Percentiles rank a stretch among this genome's conserved stretches.
These are phyloP conservation scores for Meta bourneti DNA, from an alignment of 2,888 invertebrate species.

Conservation along the genomic window DNA sequence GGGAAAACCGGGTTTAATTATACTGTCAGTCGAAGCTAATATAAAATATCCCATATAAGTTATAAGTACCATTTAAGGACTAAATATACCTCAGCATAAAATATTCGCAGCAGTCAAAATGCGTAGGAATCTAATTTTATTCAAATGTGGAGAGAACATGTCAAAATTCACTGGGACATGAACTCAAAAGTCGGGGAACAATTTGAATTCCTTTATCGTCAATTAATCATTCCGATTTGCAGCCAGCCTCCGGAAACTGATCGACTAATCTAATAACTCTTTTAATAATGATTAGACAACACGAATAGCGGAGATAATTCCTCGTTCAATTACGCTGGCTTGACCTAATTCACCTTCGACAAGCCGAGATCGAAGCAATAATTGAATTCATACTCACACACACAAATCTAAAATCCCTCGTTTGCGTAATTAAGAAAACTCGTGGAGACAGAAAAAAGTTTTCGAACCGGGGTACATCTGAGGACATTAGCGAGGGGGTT, in stretches of 20 bases:
- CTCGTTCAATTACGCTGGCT: background rate
- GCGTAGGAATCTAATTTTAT: background rate
- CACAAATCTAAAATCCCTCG: background rate
- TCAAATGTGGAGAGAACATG: background rate
- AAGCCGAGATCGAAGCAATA: background rate
- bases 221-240: background rate
- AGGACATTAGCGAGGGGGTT: background rate
- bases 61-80: too few relatives aligned
- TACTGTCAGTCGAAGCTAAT: too few relatives aligned
- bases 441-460: background rate
- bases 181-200: background rate
- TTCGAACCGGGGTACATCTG: too few relatives aligned
- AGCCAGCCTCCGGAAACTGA: background rate
- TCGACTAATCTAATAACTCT: background rate
- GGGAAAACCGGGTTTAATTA: too few relatives aligned
- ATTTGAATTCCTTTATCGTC: background rate
- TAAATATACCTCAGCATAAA: background rate
- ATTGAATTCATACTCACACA: background rate
- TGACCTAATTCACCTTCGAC: background rate
- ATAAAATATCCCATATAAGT: too few relatives aligned
- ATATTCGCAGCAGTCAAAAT: background rate
- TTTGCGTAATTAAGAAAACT: background rate
- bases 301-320: background rate
- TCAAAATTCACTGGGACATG: background rate
- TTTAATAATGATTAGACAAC: background rate